phyloP scores from a whole-genome alignment of 2,113 vertebrate species.

The Nipponia nippon region DNA sequence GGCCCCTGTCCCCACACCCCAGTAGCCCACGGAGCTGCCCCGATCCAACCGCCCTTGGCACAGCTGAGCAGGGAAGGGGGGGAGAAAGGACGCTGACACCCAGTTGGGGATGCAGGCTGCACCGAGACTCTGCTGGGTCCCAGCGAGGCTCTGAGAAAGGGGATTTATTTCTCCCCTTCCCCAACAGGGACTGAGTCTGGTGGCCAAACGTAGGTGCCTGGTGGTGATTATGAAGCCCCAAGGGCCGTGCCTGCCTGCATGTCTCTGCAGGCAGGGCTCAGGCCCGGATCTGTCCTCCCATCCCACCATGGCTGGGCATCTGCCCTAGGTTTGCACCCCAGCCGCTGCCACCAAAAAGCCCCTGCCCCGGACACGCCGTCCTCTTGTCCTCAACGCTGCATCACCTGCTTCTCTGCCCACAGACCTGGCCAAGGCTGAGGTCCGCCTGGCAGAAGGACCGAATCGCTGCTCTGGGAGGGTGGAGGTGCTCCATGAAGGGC shows the following conservation, averaged over 20 bases:
- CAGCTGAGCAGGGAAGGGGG: neutral
- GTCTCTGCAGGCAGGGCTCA: neutral
- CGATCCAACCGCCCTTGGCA: neutral
- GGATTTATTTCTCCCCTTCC: neutral
- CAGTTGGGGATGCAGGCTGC: neutral
- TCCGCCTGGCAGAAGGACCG: neutral
- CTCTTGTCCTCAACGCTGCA: neutral
- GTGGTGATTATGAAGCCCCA: neutral
- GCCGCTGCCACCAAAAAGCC: neutral
- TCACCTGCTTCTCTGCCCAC: neutral
- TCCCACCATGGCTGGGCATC: neutral
- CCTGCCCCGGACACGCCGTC: rapidly evolving
- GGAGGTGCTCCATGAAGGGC: neutral
- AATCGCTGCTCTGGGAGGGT: neutral
- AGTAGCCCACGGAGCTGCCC: neutral
- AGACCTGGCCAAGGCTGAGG: neutral
- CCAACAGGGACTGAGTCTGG: too few relatives aligned
- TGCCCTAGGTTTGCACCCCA: neutral
- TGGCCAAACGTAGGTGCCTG: neutral
- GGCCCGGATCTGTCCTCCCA: neutral
- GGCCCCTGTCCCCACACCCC: neutral
- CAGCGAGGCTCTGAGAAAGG: neutral
- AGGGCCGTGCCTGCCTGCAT: neutral
- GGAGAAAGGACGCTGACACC: rapidly evolving
- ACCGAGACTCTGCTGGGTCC: neutral